Evolutionary conservation across 2,797 vertebrate genomes (phyloP).

Genomic region (Chaunax sp.): DNA sequence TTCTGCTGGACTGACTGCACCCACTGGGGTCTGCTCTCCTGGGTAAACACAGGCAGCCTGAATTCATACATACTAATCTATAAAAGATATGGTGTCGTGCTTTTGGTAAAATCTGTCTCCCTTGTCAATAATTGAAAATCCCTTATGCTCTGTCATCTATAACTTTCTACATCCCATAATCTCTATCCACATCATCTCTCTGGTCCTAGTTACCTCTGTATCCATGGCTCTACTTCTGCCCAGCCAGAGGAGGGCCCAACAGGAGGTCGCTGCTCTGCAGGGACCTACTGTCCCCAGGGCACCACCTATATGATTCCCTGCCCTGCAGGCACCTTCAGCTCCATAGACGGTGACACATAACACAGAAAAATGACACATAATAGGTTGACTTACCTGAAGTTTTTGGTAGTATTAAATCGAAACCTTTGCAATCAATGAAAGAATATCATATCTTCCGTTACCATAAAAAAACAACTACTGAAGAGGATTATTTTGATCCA

Average conservation of each 20-base stretch:
- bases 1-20: constrained; percentile 77
- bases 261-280: constrained; percentile 79
- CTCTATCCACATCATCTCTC: constrained; percentile 32
- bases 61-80: constrained; percentile 28
- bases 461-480: too few relatives aligned
- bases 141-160: constrained; percentile 31
- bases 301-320: constrained; percentile 80
- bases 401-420: neutral
- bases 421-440: too few relatives aligned
- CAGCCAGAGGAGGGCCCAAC: constrained; percentile 75
- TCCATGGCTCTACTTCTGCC: constrained; percentile 74
- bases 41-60: constrained; percentile 70
- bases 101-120: constrained; percentile 33
- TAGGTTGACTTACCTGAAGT: neutral
- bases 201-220: constrained; percentile 81
- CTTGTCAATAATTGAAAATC: constrained; percentile 49
- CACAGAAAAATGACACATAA: constrained; percentile 25
- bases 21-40: constrained; percentile 82
- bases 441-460: too few relatives aligned
- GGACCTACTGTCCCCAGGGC: constrained; percentile 83
- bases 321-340: constrained; percentile 81
- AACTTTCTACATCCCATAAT: constrained; percentile 10
- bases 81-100: constrained; percentile 20
- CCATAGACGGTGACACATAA: constrained; percentile 73
- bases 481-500: constrained; percentile 4